These are phyloP conservation scores for Antheraea pernyi DNA, from an alignment of 1,140 invertebrate genomes.

Conservation along the genomic window DNA sequence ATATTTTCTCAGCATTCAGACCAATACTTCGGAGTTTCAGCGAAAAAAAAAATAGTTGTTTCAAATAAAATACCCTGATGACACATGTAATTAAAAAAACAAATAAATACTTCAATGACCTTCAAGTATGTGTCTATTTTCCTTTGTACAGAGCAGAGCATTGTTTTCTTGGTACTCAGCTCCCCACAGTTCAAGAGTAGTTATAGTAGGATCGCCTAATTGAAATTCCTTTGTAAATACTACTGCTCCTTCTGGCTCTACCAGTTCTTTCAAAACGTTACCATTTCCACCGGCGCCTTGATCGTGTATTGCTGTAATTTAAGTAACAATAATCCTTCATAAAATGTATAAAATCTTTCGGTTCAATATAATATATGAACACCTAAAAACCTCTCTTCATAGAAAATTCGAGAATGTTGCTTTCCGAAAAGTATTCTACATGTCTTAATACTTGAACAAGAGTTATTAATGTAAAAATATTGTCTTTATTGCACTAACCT, in stretches of 20 bases:
- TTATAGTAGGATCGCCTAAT: conserved; percentile 96
- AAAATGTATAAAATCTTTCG: neutral
- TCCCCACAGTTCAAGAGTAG: conserved; percentile 96
- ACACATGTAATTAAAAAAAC: neutral
- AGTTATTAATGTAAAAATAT: too few relatives aligned
- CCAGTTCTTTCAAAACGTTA: conserved; percentile 98
- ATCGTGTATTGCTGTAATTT: conserved; percentile 88
- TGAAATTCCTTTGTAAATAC: conserved; percentile 94
- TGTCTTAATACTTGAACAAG: too few relatives aligned
- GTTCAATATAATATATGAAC: too few relatives aligned
- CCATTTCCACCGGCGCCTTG: conserved; percentile 99
- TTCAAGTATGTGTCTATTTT: conserved; percentile 83
- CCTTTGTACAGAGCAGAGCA: conserved; percentile 88
- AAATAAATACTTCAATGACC: conserved; percentile 33
- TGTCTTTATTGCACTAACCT: too few relatives aligned
- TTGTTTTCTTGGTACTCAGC: conserved; percentile 99
- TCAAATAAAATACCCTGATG: too few relatives aligned
- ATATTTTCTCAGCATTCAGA: too few relatives aligned
- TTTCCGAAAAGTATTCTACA: too few relatives aligned
- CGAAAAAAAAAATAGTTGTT: too few relatives aligned
- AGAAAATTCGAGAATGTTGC: neutral
- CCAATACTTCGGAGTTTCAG: too few relatives aligned
- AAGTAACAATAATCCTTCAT: neutral
- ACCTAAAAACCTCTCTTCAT: too few relatives aligned
- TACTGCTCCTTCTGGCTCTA: conserved; percentile 95